Base-by-base conservation (phyloP, 2,888 invertebrate species). In the Isotomurus palustris region DNA sequence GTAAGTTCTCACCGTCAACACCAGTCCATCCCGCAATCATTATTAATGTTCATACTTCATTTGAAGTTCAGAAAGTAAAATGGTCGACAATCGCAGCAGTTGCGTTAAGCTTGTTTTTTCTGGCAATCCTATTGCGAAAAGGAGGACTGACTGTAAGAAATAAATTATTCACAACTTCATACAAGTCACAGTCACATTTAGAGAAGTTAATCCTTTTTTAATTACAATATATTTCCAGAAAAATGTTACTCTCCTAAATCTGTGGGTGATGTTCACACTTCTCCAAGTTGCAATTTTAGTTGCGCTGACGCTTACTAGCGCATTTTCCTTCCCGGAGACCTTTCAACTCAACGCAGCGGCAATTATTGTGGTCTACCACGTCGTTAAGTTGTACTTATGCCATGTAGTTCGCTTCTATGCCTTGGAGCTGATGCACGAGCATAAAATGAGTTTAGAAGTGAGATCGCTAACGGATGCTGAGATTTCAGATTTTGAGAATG, bases 401-500 rank as follows among this genome's bases (percentile, higher is more conserved):
- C 28, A 47, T 17, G 47, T 47, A 6, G 47, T 47, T 14, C 28
- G 28, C 28, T 28, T 17, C 28, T 29, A 29, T 17, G 4, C 6
- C 8, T 28, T 28, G 28, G 47, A 47, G 19, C 5, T 47, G 28
- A 29, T 28, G 17, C 10, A 8, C 8, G 28, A 47, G 4, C 8
- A 8, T 17, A 10, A 5, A 3, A 5, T 47, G n/a, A 17, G 4
- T 3, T 47, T 29, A 3, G 28, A 19, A 10, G 14, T 17, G 6
- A 25, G 47, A n/a, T 4, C 28, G 3, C 28, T 47, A n/a, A 47
- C 47, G 27, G 47, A 47, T 5, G 29, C 14, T 27, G 47, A 47
- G 19, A 14, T 47, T 4, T 4, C 3, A 6, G 47, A 47, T 28
- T 47, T 47, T 17, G 47, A 47, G 5, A 10, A 47, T 10, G 47